These are phyloP conservation scores for Sminthurinus signatus DNA, from an alignment of 1,140 invertebrate species.

Conservation along the genomic window DNA sequence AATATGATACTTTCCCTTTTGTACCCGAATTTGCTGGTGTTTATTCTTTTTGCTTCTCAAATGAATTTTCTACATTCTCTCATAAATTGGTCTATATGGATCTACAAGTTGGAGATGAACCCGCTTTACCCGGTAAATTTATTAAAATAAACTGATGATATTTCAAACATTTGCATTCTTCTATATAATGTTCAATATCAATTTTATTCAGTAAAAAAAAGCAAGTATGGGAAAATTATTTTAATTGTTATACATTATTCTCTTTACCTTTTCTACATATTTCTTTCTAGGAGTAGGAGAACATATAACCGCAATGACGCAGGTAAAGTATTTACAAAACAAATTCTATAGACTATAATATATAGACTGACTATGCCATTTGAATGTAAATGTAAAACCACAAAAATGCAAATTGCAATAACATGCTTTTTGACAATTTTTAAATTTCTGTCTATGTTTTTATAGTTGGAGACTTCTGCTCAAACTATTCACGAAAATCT, in stretches of 20 bases:
- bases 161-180: too few species aligned
- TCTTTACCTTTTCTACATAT: slow-evolving; percentile 42
- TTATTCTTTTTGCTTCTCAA: slow-evolving; percentile 93
- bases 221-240: neutral
- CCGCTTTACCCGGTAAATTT: slow-evolving; percentile 57
- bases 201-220: too few species aligned
- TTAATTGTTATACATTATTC: too few species aligned
- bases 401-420: too few species aligned
- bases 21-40: slow-evolving; percentile 65
- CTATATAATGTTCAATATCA: too few species aligned
- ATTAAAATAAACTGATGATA: neutral
- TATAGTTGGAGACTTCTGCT: slow-evolving; percentile 83
- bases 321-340: slow-evolving; percentile 55
- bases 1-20: slow-evolving; percentile 89
- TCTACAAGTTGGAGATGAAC: slow-evolving; percentile 90
- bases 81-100: slow-evolving; percentile 99
- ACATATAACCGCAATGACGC: slow-evolving; percentile 88
- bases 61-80: slow-evolving; percentile 99
- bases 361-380: neutral
- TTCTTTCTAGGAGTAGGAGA: slow-evolving; percentile 58
- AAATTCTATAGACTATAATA: neutral
- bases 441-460: slow-evolving; percentile 4
- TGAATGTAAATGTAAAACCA: too few species aligned
- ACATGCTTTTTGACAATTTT: too few species aligned
- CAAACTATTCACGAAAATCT: slow-evolving; percentile 82